Base-by-base conservation (phyloP, 2,888 invertebrate genomes). In the Coenonympha arcania region DNA sequence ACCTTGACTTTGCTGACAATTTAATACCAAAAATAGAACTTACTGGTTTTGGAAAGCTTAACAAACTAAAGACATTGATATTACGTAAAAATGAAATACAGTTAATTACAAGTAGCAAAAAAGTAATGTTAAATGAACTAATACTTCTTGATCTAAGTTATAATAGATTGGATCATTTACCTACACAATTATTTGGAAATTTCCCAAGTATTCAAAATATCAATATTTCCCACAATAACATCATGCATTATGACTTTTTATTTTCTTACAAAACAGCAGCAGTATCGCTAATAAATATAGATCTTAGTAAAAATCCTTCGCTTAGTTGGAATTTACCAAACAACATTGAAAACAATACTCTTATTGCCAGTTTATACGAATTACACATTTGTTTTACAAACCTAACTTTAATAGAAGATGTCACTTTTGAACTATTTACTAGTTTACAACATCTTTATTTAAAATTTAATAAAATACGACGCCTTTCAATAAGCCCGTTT, bases 401-500 rank as follows among this genome's bases (percentile, higher is more conserved):
- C 54, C 72, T 86, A 64, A 77, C 77, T 1, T 80, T 75, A 48
- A 64, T 85, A 41, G 64, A 94, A 90, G 51, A 93, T 89, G 65
- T 92, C 88, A 79, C 93, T 90, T 78, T 95, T 92, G 76, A 93
- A 91, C 67, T 90, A 89, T 57, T 95, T 91, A 71, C 90, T 88
- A 62, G 89, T 89, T 80, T 95, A 54, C 89, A 93, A 68, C 93
- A 95, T 68, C 87, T 95, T 26, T 93, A 92, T 71, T 80, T 95
- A 57, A 89, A 91, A 49, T 90, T 88, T 62, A 95, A 95, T 74
- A 88, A 91, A 67, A 93, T 95, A 56, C 90, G 92, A 6, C 88
- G 93, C 44, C 88, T 96, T 33, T 93, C 94, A 0, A 93, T 95
- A 0, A 93, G 94, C 31, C 95, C 95, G 4, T 95, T 96, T 71